phyloP scores from a whole-genome alignment of 2,797 vertebrate genomes.

The Poecilia picta region DNA sequence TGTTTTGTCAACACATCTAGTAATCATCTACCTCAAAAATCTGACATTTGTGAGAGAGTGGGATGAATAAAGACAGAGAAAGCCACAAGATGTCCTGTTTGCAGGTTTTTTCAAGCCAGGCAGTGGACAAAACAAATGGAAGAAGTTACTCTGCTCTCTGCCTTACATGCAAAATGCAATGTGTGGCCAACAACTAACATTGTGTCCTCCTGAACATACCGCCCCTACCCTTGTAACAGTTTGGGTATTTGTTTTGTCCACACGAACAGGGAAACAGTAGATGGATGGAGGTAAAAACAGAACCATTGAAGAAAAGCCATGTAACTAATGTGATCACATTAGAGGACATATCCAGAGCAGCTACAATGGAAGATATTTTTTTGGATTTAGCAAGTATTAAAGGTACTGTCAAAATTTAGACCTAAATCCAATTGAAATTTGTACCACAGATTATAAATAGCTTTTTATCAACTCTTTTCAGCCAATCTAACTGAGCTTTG shows the following conservation, averaged over 20 bases:
- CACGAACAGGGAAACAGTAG: neutral
- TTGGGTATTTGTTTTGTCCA: neutral
- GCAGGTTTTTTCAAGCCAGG: neutral
- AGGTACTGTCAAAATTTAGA: neutral
- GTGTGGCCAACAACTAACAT: neutral
- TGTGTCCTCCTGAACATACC: neutral
- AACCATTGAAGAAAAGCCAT: neutral
- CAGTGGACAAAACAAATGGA: neutral
- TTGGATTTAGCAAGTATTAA: neutral
- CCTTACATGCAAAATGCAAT: neutral
- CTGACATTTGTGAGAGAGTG: neutral
- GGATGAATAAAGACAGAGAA: neutral
- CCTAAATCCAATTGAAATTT: neutral
- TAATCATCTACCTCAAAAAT: neutral
- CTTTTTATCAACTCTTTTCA: neutral
- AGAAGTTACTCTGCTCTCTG: neutral
- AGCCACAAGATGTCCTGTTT: neutral
- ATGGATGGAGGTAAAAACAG: neutral
- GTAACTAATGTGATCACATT: neutral
- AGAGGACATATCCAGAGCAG: neutral
- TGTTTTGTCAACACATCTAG: neutral
- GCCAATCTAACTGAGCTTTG: neutral
- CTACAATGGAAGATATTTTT: neutral
- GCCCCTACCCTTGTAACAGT: neutral
- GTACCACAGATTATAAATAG: neutral